These are phyloP conservation scores for Arctopsyche grandis DNA, from an alignment of 1,140 invertebrate genomes.

Conservation along the genomic window DNA sequence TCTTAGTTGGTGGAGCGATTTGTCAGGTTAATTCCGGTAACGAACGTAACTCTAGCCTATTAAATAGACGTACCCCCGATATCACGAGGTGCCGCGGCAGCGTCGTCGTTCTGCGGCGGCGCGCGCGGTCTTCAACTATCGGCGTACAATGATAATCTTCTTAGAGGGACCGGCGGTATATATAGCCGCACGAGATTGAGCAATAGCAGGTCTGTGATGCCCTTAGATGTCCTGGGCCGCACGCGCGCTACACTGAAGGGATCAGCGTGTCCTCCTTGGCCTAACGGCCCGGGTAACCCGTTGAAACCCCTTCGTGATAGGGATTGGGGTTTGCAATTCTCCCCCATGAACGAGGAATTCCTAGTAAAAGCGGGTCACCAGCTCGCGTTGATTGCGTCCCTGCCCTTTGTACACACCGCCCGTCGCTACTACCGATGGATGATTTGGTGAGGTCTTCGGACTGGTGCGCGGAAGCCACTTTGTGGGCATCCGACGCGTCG, in stretches of 20 bases:
- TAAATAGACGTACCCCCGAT: too few species aligned
- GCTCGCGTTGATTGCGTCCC: conserved; percentile 87
- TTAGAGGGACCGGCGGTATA: conserved; percentile 71
- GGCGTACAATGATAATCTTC: too few species aligned
- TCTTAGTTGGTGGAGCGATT: conserved; percentile 89
- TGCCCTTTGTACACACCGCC: conserved; percentile 91
- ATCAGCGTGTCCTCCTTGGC: conserved; percentile 76
- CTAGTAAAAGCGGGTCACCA: conserved; percentile 87
- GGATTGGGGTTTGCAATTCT: conserved; percentile 86
- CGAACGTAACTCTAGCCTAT: too few species aligned
- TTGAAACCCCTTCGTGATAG: conserved; percentile 82
- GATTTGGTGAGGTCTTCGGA: conserved; percentile 82
- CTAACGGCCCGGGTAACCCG: conserved; percentile 79
- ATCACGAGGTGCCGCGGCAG: too few species aligned
- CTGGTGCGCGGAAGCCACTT: conserved; percentile 68
- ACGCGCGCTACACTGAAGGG: conserved; percentile 85
- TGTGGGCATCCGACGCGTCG: too few species aligned
- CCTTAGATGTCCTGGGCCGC: conserved; percentile 84
- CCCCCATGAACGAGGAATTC: conserved; percentile 88
- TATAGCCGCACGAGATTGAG: conserved; percentile 80
- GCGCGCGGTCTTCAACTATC: too few species aligned
- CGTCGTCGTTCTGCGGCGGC: too few species aligned
- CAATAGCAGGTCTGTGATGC: conserved; percentile 89
- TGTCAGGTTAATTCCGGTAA: too few species aligned
- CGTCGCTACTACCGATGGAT: conserved; percentile 91